Base-by-base conservation (phyloP, 2,797 vertebrate species). In the Thalassophryne amazonica region DNA sequence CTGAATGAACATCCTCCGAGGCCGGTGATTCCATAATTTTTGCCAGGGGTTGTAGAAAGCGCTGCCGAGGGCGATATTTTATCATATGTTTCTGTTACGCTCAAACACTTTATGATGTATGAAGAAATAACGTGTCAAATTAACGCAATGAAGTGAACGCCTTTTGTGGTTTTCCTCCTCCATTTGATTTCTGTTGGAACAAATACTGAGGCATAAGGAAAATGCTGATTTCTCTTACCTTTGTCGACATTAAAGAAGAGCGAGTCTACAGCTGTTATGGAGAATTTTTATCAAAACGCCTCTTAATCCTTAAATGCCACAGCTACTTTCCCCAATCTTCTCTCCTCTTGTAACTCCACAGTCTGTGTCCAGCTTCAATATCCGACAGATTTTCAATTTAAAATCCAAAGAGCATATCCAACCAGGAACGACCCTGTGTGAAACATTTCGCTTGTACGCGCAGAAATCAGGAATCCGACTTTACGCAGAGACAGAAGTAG, bases 211-310 rank as follows among this genome's bases (percentile, higher is more conserved):
- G n/a, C n/a, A n/a, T n/a, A n/a, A 14, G 7, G 45, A 7, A 23
- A n/a, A 12, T 6, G 3, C 39, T 20, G n/a, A 8, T 36, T 20
- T 34, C 16, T 39, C 62, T 81, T 80, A 90, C 88, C 88, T 84
- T 78, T 56, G 71, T 76, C 62, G 84, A 81, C 88, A 89, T 90
- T 35, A 80, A 86, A 73, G 61, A 75, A 73, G 57, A 62, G 60
- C 41, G 40, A 51, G 31, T 60, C 35, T 27, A 11, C 60, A 41
- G 41, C 31, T 53, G 46, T 42, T 33, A 37, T 28, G 59, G 11
- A 60, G 70, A 69, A 78, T 47, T 69, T 47, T 69, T 31, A 3
- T 15, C 33, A 17, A 65, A 63, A 59, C 54, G 31, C 14, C 36
- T 20, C 40, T 18, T 74, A 78, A 79, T 82, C 76, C 75, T 36